Conservation (phyloP, 2,113 vertebrate genomes). For the Sterna hirundo region DNA sequence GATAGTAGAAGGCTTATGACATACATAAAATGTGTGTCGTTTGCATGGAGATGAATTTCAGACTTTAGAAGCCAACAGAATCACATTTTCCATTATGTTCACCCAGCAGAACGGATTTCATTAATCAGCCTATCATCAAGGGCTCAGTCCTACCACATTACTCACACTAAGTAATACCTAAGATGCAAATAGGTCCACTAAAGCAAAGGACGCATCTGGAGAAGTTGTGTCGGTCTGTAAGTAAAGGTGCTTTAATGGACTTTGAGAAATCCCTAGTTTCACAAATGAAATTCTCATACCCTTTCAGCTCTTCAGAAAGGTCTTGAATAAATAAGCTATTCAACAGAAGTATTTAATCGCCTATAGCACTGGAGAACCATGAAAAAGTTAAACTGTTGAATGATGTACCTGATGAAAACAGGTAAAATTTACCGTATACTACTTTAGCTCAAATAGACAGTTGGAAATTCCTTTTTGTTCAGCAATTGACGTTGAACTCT, state of each 20-base stretch:
- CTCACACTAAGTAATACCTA: slow-evolving; percentile 56
- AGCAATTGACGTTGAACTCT: accelerated
- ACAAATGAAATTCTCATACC: background rate
- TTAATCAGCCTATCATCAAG: slow-evolving; percentile 65
- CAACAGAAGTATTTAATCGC: background rate
- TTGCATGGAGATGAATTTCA: slow-evolving; percentile 66
- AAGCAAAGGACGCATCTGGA: slow-evolving; percentile 55
- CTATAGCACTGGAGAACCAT: background rate
- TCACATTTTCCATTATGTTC: slow-evolving; percentile 70
- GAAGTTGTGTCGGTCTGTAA: background rate
- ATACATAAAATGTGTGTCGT: slow-evolving; percentile 51
- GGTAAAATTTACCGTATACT: background rate
- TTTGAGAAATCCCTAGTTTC: background rate
- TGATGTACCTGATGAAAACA: background rate
- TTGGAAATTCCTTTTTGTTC: background rate
- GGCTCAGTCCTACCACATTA: slow-evolving; percentile 54
- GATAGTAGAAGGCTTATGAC: slow-evolving; percentile 25
- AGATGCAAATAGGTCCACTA: slow-evolving; percentile 59
- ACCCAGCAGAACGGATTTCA: slow-evolving; percentile 65
- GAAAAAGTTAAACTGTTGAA: background rate
- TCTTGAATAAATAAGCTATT: slow-evolving; percentile 8
- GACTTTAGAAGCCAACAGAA: slow-evolving; percentile 54
- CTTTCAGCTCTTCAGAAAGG: slow-evolving; percentile 22
- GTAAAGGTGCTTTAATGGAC: slow-evolving; percentile 37
- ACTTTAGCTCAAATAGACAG: background rate